These are phyloP conservation scores for Nowickia ferox DNA, from an alignment of 2,888 invertebrate species.

Conservation along the genomic window DNA sequence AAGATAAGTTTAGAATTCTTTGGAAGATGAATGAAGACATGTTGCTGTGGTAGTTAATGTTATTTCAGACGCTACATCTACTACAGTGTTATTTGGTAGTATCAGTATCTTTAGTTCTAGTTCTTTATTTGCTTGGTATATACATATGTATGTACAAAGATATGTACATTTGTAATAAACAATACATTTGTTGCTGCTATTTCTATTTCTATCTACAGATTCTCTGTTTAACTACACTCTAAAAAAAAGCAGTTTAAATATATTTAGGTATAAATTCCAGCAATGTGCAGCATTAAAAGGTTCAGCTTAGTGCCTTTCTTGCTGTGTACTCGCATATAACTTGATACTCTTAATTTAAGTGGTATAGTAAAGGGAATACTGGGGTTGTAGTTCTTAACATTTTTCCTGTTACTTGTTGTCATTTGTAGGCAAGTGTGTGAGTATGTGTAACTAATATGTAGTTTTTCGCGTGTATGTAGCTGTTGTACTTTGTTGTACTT, in stretches of 20 bases:
- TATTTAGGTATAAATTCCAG: too few species aligned
- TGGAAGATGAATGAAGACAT: conserved; percentile 80
- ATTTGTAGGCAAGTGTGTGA: conserved; percentile 8
- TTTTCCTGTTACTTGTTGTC: conserved; percentile 14
- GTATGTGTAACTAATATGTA: conserved; percentile 26
- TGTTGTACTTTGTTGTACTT: conserved; percentile 48
- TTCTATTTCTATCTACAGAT: conserved; percentile 29
- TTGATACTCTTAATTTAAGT: conserved; percentile 66
- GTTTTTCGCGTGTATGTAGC: not conserved
- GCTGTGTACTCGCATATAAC: conserved; percentile 8
- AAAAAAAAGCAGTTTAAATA: not conserved
- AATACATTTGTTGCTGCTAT: conserved; percentile 32
- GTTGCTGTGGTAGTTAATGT: conserved; percentile 71
- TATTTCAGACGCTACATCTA: conserved; percentile 20
- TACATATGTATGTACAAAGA: not conserved
- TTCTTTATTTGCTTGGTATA: conserved; percentile 4
- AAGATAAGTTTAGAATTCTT: conserved; percentile 69
- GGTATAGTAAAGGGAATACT: conserved; percentile 60
- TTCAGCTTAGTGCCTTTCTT: not conserved
- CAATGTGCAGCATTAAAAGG: too few species aligned
- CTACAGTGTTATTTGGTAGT: not conserved
- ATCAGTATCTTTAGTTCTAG: conserved; percentile 40
- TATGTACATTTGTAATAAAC: too few species aligned
- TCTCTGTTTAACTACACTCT: conserved; percentile 1
- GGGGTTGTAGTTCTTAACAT: conserved; percentile 39